Evolutionary conservation across 2,888 invertebrate genomes (phyloP).

Genomic region (Thecocarcelia acutangulata): DNA sequence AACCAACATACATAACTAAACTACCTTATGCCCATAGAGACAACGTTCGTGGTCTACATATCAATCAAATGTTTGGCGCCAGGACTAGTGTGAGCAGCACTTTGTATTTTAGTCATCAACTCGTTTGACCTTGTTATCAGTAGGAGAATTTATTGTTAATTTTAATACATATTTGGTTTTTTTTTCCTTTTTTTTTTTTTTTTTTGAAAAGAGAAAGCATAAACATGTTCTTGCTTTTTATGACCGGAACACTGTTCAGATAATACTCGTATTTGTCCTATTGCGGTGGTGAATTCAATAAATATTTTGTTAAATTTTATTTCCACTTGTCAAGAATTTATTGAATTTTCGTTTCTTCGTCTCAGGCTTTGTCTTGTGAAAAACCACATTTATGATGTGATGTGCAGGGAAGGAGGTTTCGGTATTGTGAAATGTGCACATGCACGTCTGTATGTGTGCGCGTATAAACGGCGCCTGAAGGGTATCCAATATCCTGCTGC

Average conservation of each 20-base stretch:
- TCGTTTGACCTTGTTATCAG: conserved; percentile 59
- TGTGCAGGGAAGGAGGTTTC: too few species aligned
- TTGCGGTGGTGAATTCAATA: conserved; percentile 24
- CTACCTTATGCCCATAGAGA: neutral
- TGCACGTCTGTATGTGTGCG: too few species aligned
- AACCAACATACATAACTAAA: neutral
- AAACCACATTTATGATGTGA: too few species aligned
- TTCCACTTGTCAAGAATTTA: conserved; percentile 18
- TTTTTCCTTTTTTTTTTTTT: conserved; percentile 24
- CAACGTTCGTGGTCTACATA: conserved; percentile 55
- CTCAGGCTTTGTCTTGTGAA: too few species aligned
- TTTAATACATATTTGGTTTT: conserved; percentile 13
- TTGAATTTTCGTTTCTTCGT: neutral
- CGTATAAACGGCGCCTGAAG: too few species aligned
- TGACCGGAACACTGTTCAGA: conserved; percentile 52
- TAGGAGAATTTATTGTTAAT: conserved; percentile 27
- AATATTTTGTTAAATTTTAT: conserved; percentile 2
- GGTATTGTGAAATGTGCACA: too few species aligned
- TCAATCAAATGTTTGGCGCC: conserved; percentile 62
- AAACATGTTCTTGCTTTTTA: conserved; percentile 47
- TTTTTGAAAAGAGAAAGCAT: conserved; percentile 15
- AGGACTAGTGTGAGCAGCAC: conserved; percentile 25
- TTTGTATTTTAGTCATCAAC: conserved; percentile 47
- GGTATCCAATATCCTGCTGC: too few species aligned
- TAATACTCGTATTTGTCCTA: conserved; percentile 46